A percentile compares a stretch with the other conserved stretches of the same genome.
phyloP scores from a whole-genome alignment of 2,113 vertebrate genomes.

The Microcebus jonahi region DNA sequence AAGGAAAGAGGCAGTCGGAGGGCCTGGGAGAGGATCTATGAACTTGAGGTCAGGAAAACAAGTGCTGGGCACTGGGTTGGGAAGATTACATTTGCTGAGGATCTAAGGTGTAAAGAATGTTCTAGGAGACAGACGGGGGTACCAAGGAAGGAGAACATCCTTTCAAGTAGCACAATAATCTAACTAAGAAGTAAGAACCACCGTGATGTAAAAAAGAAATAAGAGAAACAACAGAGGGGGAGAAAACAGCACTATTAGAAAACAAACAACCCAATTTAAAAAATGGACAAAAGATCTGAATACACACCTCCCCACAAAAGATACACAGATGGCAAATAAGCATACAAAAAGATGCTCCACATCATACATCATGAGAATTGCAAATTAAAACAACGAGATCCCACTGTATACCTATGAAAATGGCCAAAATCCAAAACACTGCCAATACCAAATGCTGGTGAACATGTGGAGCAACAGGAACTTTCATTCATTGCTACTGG shows the following conservation, averaged over 20 bases:
- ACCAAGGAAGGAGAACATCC: not conserved
- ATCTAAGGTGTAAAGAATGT: not conserved
- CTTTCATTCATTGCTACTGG: not conserved
- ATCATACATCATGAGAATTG: not conserved
- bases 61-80: accelerated
- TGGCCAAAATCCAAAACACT: not conserved
- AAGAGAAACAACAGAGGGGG: not conserved
- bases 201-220: not conserved
- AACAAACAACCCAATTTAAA: not conserved
- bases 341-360: not conserved
- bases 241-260: not conserved
- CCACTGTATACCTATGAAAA: not conserved
- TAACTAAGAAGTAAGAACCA: not conserved
- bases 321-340: not conserved
- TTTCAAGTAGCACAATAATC: not conserved
- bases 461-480: not conserved
- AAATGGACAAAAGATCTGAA: not conserved
- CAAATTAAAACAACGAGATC: not conserved
- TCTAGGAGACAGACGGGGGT: not conserved
- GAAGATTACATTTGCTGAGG: not conserved
- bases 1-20: not conserved
- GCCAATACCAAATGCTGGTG: not conserved
- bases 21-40: too few species aligned
- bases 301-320: not conserved
- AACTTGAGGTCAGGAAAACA: not conserved